Percentiles rank a stretch among this genome's conserved stretches.
Conservation (phyloP, 2,888 invertebrate genomes). For the Diaphora mendica region DNA sequence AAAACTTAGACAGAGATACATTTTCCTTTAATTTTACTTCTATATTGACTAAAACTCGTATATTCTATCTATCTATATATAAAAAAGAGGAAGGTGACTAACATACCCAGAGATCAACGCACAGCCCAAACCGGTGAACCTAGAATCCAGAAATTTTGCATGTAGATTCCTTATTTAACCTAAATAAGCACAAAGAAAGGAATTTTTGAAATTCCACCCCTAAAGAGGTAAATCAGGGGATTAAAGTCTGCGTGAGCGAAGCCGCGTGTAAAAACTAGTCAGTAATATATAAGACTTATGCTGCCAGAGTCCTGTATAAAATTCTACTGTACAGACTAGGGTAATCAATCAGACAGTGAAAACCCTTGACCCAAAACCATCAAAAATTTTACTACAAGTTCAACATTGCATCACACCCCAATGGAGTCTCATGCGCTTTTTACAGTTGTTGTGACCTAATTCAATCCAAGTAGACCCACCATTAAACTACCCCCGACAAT, state of each 20-base stretch:
- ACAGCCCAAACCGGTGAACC: no score
- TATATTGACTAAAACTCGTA: not conserved
- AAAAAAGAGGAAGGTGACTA: no score
- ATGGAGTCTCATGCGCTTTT: not conserved
- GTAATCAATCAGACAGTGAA: not conserved
- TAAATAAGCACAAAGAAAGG: no score
- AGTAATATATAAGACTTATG: no score
- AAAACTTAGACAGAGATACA: not conserved
- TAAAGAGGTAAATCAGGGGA: no score
- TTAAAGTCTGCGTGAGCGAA: no score
- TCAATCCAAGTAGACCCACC: not conserved
- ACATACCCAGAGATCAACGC: no score
- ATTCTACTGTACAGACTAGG: not conserved
- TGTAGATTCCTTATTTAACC: no score
- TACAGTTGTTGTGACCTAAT: not conserved
- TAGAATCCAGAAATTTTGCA: no score
- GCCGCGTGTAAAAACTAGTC: no score
- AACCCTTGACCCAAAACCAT: not conserved
- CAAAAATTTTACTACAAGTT: not conserved
- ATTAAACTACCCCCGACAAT: not conserved
- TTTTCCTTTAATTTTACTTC: not conserved
- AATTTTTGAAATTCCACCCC: no score
- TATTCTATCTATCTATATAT: no score
- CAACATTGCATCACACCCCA: not conserved
- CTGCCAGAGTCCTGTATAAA: not conserved